Evolutionary conservation across 2,888 invertebrate species (phyloP).

Genomic region (Xanthostigma xanthostigma): DNA sequence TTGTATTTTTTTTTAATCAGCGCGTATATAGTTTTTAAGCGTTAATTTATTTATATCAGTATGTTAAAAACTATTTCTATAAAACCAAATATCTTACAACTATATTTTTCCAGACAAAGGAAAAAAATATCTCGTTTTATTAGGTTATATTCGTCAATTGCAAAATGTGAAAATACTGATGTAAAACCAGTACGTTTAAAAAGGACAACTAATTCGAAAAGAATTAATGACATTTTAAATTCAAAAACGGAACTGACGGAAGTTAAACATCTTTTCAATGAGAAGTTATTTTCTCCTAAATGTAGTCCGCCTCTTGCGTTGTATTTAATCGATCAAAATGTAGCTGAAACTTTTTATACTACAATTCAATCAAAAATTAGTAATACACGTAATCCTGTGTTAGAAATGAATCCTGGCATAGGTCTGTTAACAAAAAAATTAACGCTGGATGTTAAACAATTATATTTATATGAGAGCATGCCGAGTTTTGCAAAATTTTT

Average conservation of each 20-base stretch:
- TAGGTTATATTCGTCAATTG: too few species aligned
- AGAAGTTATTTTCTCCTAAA: neutral
- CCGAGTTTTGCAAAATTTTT: too few species aligned
- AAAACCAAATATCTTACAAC: too few species aligned
- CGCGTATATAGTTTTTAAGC: too few species aligned
- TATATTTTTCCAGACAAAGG: too few species aligned
- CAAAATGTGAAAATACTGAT: too few species aligned
- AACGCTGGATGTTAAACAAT: neutral
- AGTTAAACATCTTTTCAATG: neutral
- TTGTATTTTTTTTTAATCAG: too few species aligned
- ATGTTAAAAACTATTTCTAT: too few species aligned
- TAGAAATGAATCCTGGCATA: conserved; percentile 5
- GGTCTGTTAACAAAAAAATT: conserved; percentile 3
- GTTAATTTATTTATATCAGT: too few species aligned
- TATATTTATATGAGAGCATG: neutral
- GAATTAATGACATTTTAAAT: neutral
- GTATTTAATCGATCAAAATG: conserved; percentile 3
- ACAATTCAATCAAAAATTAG: neutral
- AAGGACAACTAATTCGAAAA: neutral
- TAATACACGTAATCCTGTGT: neutral
- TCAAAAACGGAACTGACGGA: neutral
- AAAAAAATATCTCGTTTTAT: too few species aligned
- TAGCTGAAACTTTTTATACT: neutral
- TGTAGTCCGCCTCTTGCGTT: neutral
- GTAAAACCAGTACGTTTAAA: too few species aligned